Evolutionary conservation across 2,113 vertebrate species (phyloP), one percentile per base, ranked within the genome.

Genomic region (Poecile atricapillus): DNA sequence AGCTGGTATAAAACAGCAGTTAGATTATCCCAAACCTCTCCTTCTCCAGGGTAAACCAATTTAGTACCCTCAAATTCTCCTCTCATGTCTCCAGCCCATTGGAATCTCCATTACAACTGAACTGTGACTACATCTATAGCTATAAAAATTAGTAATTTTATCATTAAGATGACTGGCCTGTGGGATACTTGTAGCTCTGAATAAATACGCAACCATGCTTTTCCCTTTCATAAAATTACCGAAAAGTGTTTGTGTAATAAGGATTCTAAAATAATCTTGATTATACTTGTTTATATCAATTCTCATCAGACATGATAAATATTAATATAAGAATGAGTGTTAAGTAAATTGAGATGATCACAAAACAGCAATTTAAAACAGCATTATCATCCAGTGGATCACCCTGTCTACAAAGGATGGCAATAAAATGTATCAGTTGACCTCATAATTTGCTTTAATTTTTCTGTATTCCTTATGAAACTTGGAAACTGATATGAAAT

Each of bases 211-310:
- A 78, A 23, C 18, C 31, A 39, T 55, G 46, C 70, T 91, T 87
- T 60, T 27, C 46, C 70, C 63, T 90, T 91, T 92, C 52, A 65
- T 75, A 74, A 88, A 74, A 80, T 73, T 70, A 67, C 20, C 39
- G 47, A 13, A 80, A 86, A 91, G 43, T 2, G 3, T 62, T 85
- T 92, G 52, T 94, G 56, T 83, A 88, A 91, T 70, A 89, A 88
- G 39, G 71, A 88, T 93, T 70, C 59, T 80, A 70, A 94, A 95
- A 93, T 91, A 65, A 92, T 91, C 87, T 94, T 89, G 58, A 83
- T 95, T 92, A 83, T 83, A 80, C 83, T 95, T 87, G 71, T 96
- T 93, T 95, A 86, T 94, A 94, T 94, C 56, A 80, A 88, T 93
- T 96, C 82, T 95, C 64, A 94, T 96, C 85, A 90, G 85, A 44